Evolutionary conservation across 2,797 vertebrate species (phyloP), one percentile per base, ranked within the genome.

Genomic region (Ceryle rudis): DNA sequence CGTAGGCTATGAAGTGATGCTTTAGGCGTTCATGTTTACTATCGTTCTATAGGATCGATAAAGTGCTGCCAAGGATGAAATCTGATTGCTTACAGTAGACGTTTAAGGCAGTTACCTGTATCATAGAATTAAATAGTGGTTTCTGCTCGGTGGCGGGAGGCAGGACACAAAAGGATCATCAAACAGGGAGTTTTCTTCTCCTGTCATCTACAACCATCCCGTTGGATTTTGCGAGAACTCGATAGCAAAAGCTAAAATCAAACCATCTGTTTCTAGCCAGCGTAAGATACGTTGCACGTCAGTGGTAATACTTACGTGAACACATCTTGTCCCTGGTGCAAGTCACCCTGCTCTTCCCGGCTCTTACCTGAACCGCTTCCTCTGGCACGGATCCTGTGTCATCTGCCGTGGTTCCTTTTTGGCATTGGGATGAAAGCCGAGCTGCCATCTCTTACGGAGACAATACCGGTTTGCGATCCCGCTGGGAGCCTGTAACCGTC

Each of bases 51-150:
- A 33, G 82, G 37, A 87, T 75, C 25, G 52, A 73, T 82, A 35
- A 80, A 89, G 55, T 9, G 61, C 37, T 33, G 69, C 46, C 79
- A 51, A 69, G 72, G 72, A 47, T 78, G 79, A 57, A 62, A 39
- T 33, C 79, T 72, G 6, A 83, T 74, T 74, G 79, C 33, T 65
- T 78, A 51, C 66, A 41, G 41, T 28, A 39, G 55, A 26, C 23
- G 5, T 49, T 85, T 71, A 65, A 87, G 65, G 57, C 85, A 69
- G 55, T 93, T 83, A 72, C 33, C 41, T 81, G 57, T 33, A 39
- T 69, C 65, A 20, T 83, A 74, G 51, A 81, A 90, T 60, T 74
- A 91, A 87, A 92, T 52, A 52, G 25, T 10, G 10, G 18, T 61
- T 93, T 89, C 61, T 28, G 4, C 72, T 86, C 35, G 1, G 39